phyloP scores from a whole-genome alignment of 2,113 vertebrate genomes.

The Chaenocephalus aceratus region DNA sequence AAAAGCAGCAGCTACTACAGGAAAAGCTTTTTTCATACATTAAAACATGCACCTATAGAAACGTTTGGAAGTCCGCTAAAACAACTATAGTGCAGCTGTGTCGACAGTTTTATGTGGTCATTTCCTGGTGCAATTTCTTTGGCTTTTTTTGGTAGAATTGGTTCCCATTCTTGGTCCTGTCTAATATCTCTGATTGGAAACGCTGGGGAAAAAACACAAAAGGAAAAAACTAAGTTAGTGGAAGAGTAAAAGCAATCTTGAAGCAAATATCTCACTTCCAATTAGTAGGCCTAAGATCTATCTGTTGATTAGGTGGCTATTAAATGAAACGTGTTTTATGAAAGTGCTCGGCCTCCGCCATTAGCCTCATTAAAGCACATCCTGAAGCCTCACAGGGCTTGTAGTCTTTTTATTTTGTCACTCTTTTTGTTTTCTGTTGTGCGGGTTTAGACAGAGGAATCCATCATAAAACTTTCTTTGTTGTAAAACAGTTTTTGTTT shows the following conservation, averaged over 20 bases:
- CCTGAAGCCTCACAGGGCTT: background rate
- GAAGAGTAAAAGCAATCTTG: background rate
- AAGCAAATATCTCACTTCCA: background rate
- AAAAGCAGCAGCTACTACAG: background rate
- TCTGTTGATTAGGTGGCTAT: background rate
- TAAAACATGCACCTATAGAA: background rate
- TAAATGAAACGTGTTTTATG: background rate
- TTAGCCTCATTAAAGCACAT: background rate
- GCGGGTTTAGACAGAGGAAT: slow-evolving; percentile 6
- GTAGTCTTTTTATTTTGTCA: background rate
- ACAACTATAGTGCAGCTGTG: background rate
- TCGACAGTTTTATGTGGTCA: background rate
- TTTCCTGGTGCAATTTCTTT: too few relatives aligned
- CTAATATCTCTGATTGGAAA: background rate
- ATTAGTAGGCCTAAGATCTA: background rate
- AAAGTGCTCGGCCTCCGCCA: background rate
- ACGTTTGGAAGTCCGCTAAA: background rate
- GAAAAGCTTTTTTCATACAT: background rate
- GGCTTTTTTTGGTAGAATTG: background rate
- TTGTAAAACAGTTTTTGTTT: background rate
- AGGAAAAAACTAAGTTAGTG: too few relatives aligned
- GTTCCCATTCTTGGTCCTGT: background rate
- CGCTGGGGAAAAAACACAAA: too few relatives aligned
- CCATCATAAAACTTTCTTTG: slow-evolving; percentile 21
- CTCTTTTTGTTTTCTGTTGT: background rate